These are phyloP conservation scores for Montipora efflorescens DNA, from an alignment of 64 coral and sea anemone genomes.

Conservation along the genomic window DNA sequence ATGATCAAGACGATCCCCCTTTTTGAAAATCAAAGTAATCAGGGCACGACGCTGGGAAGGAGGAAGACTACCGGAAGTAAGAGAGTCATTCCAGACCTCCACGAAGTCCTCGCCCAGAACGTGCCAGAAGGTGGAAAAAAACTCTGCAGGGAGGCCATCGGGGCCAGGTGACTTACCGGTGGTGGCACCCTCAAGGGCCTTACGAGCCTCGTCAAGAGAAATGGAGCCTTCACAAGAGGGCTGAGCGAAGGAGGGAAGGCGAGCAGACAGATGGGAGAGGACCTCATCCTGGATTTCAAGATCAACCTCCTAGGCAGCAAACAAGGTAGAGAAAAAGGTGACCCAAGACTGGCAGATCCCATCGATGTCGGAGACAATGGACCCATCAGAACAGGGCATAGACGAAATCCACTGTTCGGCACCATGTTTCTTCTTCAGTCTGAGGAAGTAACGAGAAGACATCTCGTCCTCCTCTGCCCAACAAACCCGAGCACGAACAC, in stretches of 20 bases:
- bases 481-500: too few species aligned
- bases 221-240: slow-evolving; percentile 24
- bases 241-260: background rate
- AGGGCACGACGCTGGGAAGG: background rate
- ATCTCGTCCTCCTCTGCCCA: too few species aligned
- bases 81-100: slow-evolving; percentile 1
- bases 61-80: background rate
- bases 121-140: slow-evolving; percentile 39
- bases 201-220: background rate
- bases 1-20: background rate
- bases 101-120: slow-evolving; percentile 21
- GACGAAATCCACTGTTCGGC: too few species aligned
- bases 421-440: too few species aligned
- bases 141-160: slow-evolving; percentile 45
- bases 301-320: background rate
- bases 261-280: background rate
- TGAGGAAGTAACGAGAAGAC: background rate
- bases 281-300: background rate
- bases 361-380: too few species aligned
- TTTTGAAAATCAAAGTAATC: background rate
- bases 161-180: background rate
- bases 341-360: too few species aligned
- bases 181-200: slow-evolving; percentile 42
- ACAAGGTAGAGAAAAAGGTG: too few species aligned
- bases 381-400: too few species aligned